Evolutionary conservation across 2,888 invertebrate genomes (phyloP).

Genomic region (Protodeltote pygarga): DNA sequence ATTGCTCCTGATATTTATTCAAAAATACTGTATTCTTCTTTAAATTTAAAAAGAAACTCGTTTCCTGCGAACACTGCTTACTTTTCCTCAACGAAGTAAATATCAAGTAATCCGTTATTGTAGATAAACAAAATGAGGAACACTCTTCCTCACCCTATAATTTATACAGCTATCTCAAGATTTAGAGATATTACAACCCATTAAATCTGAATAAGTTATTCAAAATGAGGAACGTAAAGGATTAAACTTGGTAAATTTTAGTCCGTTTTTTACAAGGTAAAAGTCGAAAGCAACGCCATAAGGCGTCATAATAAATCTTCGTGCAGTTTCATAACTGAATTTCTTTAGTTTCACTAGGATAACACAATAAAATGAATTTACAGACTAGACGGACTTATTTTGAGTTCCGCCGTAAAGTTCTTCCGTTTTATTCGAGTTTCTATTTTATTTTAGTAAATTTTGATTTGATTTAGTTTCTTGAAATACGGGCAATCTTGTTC

Average conservation of each 20-base stretch:
- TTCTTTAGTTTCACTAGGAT: conserved; percentile 59
- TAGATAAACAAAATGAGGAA: conserved; percentile 37
- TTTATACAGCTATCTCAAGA: conserved; percentile 43
- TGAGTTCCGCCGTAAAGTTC: conserved; percentile 36
- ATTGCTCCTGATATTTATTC: no score
- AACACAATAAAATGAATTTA: conserved; percentile 60
- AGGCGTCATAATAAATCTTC: conserved; percentile 68
- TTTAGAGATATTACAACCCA: conserved; percentile 40
- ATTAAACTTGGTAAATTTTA: conserved; percentile 28
- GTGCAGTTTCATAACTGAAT: conserved; percentile 69
- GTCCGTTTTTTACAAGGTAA: conserved; percentile 23
- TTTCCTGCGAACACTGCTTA: no score
- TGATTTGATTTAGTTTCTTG: conserved; percentile 6
- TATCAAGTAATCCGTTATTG: conserved; percentile 35
- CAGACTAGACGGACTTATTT: conserved; percentile 41
- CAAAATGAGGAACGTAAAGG: conserved; percentile 30
- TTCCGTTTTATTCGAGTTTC: conserved; percentile 20
- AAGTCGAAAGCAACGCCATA: conserved; percentile 34
- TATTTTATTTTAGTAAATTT: conserved; percentile 27
- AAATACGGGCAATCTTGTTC: conserved; percentile 10
- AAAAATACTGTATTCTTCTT: no score
- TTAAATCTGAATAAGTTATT: conserved; percentile 45
- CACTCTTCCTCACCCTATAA: conserved; percentile 32
- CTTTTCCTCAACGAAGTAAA: conserved; percentile 9
- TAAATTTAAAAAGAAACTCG: no score